Conservation (phyloP, 1,140 invertebrate genomes). For the Metaphire vulgaris region DNA sequence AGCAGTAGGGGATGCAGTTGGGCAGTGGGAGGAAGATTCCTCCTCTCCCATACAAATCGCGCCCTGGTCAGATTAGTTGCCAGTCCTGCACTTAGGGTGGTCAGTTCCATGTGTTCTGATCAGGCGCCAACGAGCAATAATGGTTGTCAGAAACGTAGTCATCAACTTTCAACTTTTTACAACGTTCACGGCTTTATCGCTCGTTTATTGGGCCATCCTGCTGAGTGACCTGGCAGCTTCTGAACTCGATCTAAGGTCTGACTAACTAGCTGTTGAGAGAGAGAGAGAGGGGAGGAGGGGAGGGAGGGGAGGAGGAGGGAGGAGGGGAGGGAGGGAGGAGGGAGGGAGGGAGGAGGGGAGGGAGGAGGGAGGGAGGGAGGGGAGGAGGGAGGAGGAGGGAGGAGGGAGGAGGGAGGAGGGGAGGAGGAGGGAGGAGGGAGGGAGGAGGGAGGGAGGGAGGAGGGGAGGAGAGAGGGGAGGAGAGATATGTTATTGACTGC, state of each 20-base stretch:
- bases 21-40: too few species aligned
- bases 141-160: too few species aligned
- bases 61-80: too few species aligned
- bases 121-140: too few species aligned
- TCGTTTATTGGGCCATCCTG: not conserved
- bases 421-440: not conserved
- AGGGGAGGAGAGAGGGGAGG: not conserved
- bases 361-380: not conserved
- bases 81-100: too few species aligned
- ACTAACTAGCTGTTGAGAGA: conserved; percentile 1
- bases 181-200: not conserved
- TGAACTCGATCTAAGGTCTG: conserved; percentile 16
- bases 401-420: not conserved
- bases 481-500: too few species aligned
- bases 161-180: too few species aligned
- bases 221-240: not conserved
- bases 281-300: conserved; percentile 18
- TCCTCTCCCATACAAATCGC: too few species aligned
- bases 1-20: too few species aligned
- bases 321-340: conserved; percentile 8
- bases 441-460: not conserved
- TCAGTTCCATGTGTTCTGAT: too few species aligned
- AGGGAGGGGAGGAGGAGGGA: conserved; percentile 1
- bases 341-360: not conserved
- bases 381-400: not conserved